Conservation (phyloP, 2,113 vertebrate genomes). For the Dipodomys spectabilis region DNA sequence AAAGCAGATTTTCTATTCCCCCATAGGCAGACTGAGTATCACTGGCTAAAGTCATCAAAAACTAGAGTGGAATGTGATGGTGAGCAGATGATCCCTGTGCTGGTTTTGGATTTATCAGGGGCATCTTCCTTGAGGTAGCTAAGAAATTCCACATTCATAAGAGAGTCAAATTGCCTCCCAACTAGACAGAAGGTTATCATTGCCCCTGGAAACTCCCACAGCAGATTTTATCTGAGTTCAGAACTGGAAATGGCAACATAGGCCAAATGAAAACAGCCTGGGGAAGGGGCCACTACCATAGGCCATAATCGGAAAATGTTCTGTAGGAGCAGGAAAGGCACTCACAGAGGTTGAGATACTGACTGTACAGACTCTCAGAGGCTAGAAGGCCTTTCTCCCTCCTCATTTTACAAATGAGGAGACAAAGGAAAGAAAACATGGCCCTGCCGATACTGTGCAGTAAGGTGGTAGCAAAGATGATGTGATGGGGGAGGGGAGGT, state of each 20-base stretch:
- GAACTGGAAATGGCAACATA: background rate
- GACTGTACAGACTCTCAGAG: background rate
- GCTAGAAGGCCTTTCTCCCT: background rate
- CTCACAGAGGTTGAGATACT: accelerated
- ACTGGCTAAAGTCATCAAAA: background rate
- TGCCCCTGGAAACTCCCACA: background rate
- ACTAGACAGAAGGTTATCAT: background rate
- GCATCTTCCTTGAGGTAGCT: background rate
- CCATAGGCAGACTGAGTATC: background rate
- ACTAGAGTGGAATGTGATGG: background rate
- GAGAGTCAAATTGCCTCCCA: background rate
- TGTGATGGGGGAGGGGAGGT: background rate
- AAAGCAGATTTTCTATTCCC: background rate
- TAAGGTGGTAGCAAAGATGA: background rate
- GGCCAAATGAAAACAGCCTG: background rate
- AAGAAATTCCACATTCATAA: background rate
- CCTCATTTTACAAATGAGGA: background rate
- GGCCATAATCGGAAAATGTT: background rate
- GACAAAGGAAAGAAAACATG: background rate
- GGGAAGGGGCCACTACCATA: background rate
- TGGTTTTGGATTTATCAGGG: background rate
- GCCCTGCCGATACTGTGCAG: background rate
- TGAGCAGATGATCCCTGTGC: background rate
- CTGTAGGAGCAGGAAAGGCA: background rate
- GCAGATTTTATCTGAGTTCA: background rate